A percentile compares a stretch with the other conserved stretches of the same genome.
These are phyloP conservation scores for Cervus canadensis DNA, from an alignment of 2,113 vertebrate species.

Conservation along the genomic window DNA sequence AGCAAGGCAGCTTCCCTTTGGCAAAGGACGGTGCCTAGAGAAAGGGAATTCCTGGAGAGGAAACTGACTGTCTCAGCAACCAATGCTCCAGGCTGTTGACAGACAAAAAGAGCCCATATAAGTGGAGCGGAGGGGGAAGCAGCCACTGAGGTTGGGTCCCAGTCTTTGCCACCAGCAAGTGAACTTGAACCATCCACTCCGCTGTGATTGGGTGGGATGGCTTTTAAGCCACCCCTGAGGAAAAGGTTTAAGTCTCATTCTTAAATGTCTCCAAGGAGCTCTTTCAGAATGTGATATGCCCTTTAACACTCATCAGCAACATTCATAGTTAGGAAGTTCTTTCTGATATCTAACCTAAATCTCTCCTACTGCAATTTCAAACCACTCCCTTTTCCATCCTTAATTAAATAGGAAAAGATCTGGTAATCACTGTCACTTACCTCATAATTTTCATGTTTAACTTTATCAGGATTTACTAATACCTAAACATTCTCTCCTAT, in stretches of 20 bases:
- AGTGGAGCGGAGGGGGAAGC: not conserved
- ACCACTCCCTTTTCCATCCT: constrained; percentile 48
- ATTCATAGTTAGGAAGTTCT: constrained; percentile 27
- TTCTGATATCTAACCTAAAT: constrained; percentile 62
- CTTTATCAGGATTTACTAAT: constrained; percentile 17
- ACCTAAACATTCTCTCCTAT: not conserved
- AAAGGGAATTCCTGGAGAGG: constrained; percentile 44
- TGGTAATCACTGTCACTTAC: constrained; percentile 36
- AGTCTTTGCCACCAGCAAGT: not conserved
- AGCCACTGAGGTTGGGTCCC: not conserved
- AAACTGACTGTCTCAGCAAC: constrained; percentile 5
- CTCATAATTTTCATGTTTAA: not conserved
- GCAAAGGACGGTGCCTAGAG: not conserved
- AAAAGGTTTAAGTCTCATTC: not conserved
- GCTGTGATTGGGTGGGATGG: not conserved
- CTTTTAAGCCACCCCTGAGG: not conserved
- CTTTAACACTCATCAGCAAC: not conserved
- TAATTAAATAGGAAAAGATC: constrained; percentile 20
- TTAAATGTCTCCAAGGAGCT: not conserved
- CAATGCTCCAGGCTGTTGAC: not conserved
- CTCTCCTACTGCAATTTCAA: constrained; percentile 59
- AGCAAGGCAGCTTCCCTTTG: constrained; percentile 14
- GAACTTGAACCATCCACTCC: not conserved
- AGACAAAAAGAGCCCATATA: not conserved
- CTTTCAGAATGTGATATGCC: not conserved